A percentile compares a stretch with the other conserved stretches of the same genome.
Evolutionary conservation across 2,113 vertebrate genomes (phyloP).

Genomic region (Stomatorhinus ivindoensis): DNA sequence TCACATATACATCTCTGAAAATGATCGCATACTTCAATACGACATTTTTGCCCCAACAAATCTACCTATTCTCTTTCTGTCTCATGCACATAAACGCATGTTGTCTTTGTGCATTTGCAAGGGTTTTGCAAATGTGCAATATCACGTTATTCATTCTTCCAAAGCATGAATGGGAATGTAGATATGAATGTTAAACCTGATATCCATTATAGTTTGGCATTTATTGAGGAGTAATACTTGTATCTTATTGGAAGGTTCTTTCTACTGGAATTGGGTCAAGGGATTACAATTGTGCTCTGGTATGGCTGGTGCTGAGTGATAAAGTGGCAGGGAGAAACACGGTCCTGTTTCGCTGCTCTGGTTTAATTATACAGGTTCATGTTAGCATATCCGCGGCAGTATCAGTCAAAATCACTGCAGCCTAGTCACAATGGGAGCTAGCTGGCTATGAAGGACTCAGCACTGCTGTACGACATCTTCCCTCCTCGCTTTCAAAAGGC

Average conservation of each 20-base stretch:
- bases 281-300: not conserved
- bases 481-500: not conserved
- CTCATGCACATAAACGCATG: not conserved
- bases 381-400: not conserved
- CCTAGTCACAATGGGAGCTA: not conserved
- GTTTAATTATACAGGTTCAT: constrained; percentile 2
- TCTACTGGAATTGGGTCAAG: not conserved
- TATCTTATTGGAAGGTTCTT: not conserved
- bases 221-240: not conserved
- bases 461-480: not conserved
- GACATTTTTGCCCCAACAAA: not conserved
- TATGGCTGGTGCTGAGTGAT: not conserved
- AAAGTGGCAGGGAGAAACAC: not conserved
- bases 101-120: not conserved
- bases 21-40: not conserved
- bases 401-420: not conserved
- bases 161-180: not conserved
- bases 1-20: not conserved
- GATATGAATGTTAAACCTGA: not conserved
- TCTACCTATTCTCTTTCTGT: not conserved
- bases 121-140: not conserved
- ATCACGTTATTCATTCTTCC: not conserved
- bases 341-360: not conserved
- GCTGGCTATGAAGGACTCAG: not conserved
- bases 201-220: not conserved